Conservation (phyloP, 2,113 vertebrate genomes). For the Osmerus eperlanus region DNA sequence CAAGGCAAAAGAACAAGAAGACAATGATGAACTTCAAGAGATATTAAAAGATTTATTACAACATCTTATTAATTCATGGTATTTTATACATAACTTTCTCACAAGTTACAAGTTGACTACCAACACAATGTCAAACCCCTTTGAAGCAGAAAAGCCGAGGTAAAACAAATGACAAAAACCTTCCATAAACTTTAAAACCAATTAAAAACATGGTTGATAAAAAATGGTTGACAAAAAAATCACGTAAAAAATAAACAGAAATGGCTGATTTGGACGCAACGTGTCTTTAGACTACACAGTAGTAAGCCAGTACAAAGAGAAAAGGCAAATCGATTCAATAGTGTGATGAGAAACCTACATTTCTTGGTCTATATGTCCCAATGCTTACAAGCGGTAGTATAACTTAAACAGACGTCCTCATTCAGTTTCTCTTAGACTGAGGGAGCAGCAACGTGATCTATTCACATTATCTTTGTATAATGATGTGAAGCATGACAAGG, state of each 20-base stretch:
- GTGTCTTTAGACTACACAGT: conserved; percentile 77
- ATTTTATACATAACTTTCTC: conserved; percentile 71
- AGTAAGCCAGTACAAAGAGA: conserved; percentile 72
- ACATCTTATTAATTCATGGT: conserved; percentile 67
- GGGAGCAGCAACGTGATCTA: conserved; percentile 44
- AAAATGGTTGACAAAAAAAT: too few relatives aligned
- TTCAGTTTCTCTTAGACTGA: conserved; percentile 8
- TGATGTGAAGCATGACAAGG: conserved; percentile 9
- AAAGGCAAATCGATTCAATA: conserved; percentile 55
- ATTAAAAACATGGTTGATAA: conserved; percentile 54
- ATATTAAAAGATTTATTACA: conserved; percentile 82
- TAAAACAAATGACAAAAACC: conserved; percentile 56
- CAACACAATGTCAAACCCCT: conserved; percentile 68
- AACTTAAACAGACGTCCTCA: conserved; percentile 48
- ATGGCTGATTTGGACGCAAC: conserved; percentile 42
- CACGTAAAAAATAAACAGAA: conserved; percentile 61
- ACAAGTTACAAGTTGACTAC: conserved; percentile 73
- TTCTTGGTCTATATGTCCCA: conserved; percentile 53
- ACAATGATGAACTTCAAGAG: conserved; percentile 56
- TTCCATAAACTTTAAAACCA: conserved; percentile 40
- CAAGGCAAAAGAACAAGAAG: conserved; percentile 14
- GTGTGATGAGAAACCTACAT: conserved; percentile 50
- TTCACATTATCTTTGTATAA: conserved; percentile 39
- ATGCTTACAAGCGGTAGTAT: conserved; percentile 49
- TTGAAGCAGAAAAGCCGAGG: conserved; percentile 46